Conservation (phyloP, 2,113 vertebrate genomes). For the Pseudorectes ferrugineus region DNA sequence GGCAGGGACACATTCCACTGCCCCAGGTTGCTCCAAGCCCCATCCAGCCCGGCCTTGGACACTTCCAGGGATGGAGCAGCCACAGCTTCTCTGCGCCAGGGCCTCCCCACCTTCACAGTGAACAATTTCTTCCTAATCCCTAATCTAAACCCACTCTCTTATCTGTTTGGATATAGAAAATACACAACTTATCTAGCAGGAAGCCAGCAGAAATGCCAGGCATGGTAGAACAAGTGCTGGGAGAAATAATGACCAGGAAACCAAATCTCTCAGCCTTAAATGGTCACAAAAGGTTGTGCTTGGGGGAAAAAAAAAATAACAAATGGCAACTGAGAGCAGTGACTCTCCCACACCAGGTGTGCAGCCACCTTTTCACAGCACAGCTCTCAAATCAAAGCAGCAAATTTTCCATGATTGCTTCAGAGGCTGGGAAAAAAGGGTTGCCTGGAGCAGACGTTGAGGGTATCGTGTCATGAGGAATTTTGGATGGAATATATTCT, state of each 20-base stretch:
- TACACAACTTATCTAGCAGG: neutral
- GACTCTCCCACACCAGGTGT: neutral
- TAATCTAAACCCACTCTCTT: neutral
- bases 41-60: fast-evolving
- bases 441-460: neutral
- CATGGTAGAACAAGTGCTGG: neutral
- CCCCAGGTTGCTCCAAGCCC: neutral
- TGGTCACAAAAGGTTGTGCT: neutral
- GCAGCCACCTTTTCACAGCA: neutral
- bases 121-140: neutral
- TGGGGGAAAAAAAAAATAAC: neutral
- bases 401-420: neutral
- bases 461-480: neutral
- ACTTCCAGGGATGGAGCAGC: neutral
- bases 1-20: neutral
- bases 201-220: neutral
- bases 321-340: neutral
- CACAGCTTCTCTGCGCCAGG: neutral
- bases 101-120: neutral
- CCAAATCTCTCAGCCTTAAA: neutral
- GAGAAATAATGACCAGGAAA: neutral
- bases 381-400: neutral
- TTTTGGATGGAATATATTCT: neutral
- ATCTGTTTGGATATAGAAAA: neutral
- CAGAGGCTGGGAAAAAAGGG: neutral